Conservation (phyloP, 2,797 vertebrate genomes). For the Cyprinodon diabolis region DNA sequence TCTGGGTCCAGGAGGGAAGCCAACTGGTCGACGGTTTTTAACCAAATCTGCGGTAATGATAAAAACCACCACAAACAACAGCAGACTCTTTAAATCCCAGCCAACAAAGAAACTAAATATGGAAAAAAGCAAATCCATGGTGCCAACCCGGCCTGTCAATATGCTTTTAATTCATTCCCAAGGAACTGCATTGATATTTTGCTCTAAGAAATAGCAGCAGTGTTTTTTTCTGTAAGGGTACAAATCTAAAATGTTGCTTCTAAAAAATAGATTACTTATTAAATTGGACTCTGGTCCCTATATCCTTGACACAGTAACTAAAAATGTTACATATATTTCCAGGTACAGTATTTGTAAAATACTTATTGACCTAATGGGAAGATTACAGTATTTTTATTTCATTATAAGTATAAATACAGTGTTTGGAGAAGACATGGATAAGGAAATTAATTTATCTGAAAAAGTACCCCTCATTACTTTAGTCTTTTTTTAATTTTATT, state of each 20-base stretch:
- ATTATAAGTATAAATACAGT: background rate
- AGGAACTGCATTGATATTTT: background rate
- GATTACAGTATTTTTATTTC: background rate
- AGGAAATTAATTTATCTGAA: background rate
- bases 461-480: background rate
- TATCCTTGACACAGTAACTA: background rate
- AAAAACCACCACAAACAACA: conserved; percentile 51
- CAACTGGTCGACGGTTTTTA: conserved; percentile 28
- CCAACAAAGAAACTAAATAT: conserved; percentile 6
- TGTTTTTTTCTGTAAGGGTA: background rate
- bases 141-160: background rate
- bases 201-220: background rate
- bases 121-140: conserved; percentile 49
- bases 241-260: background rate
- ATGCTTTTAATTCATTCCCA: background rate
- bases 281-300: conserved; percentile 8
- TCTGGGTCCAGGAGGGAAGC: conserved; percentile 62
- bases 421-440: background rate
- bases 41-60: conserved; percentile 60
- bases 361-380: background rate
- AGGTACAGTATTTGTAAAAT: background rate
- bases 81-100: conserved; percentile 51
- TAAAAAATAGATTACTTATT: background rate
- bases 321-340: background rate
- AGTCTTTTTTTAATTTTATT: background rate